Conservation (phyloP, 2,888 invertebrate species). For the Lycaena phlaeas region DNA sequence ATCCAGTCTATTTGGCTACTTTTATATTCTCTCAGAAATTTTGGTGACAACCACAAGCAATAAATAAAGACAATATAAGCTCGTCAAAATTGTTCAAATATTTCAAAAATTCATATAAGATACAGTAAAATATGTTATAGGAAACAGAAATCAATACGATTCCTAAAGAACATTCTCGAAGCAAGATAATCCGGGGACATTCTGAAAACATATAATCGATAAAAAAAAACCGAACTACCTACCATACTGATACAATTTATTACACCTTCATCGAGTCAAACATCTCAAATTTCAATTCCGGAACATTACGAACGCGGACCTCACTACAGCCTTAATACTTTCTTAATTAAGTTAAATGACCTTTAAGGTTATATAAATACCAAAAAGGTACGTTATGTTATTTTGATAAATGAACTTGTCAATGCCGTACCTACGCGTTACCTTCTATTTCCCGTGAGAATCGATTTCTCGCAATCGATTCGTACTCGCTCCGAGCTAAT, state of each 20-base stretch:
- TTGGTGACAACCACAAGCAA: too few relatives aligned
- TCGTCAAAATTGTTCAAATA: too few relatives aligned
- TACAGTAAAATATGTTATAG: too few relatives aligned
- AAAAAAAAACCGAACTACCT: not conserved
- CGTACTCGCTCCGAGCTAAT: constrained; percentile 12
- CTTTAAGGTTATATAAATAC: constrained; percentile 5
- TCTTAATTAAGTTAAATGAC: constrained; percentile 7
- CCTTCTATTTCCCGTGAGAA: constrained; percentile 35
- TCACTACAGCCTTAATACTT: not conserved
- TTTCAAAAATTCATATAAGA: too few relatives aligned
- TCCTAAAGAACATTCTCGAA: too few relatives aligned
- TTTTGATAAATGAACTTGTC: constrained; percentile 24
- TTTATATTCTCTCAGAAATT: too few relatives aligned
- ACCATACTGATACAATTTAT: not conserved
- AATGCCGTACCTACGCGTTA: constrained; percentile 13
- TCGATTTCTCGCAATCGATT: constrained; percentile 22
- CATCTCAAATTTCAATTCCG: constrained; percentile 5
- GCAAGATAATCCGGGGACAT: too few relatives aligned
- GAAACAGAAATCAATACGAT: too few relatives aligned
- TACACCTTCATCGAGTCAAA: not conserved
- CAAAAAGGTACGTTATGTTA: constrained; percentile 12
- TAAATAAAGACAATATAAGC: too few relatives aligned
- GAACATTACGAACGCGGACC: not conserved
- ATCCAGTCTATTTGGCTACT: too few relatives aligned
- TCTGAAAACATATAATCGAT: too few relatives aligned